These are phyloP conservation scores for Eupithecia exiguata DNA, from an alignment of 2,888 invertebrate species.

Conservation along the genomic window DNA sequence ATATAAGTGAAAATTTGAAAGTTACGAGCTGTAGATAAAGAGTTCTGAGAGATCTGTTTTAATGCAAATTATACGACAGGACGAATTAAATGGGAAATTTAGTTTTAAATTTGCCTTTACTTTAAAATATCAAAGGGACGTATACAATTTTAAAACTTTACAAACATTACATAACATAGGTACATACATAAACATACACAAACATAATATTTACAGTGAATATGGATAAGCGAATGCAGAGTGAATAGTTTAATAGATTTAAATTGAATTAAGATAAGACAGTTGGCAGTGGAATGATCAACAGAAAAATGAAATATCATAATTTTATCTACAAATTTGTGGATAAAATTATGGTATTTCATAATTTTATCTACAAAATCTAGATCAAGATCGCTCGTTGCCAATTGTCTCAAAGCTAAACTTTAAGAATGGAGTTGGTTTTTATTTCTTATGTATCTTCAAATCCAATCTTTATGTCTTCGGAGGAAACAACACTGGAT, in stretches of 20 bases:
- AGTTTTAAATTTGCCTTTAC: not conserved
- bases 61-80: not conserved
- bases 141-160: slow-evolving; percentile 13
- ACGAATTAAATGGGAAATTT: not conserved
- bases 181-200: slow-evolving; percentile 32
- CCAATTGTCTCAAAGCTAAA: slow-evolving; percentile 16
- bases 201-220: slow-evolving; percentile 27
- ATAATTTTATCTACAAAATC: not conserved
- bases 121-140: not conserved
- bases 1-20: not conserved
- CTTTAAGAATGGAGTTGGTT: slow-evolving; percentile 10
- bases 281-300: slow-evolving; percentile 7
- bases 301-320: not conserved
- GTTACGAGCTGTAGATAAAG: not conserved
- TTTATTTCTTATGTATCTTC: not conserved
- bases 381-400: slow-evolving; percentile 11
- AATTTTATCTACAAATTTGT: not conserved
- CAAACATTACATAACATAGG: slow-evolving; percentile 17
- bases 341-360: not conserved
- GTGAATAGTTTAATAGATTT: slow-evolving; percentile 23
- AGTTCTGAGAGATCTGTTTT: not conserved
- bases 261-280: slow-evolving; percentile 17
- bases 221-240: slow-evolving; percentile 28
- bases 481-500: slow-evolving; percentile 21
- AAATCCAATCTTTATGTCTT: slow-evolving; percentile 10